Evolutionary conservation across 2,113 vertebrate genomes (phyloP).

Genomic region (Hippopotamus amphibius): DNA sequence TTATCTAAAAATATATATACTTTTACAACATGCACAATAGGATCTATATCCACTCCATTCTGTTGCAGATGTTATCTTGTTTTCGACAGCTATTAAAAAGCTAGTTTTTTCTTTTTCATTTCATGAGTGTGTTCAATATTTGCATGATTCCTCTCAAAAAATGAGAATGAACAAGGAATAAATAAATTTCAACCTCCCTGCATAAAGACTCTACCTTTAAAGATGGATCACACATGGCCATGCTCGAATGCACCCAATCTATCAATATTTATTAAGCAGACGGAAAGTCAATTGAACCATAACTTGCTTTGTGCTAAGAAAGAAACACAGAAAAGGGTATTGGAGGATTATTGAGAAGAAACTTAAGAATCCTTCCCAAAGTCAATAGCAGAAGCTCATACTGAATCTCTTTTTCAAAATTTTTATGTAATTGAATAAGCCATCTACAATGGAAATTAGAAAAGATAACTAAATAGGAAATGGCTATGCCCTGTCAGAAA

Average conservation of each 20-base stretch:
- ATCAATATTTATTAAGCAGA: slow-evolving; percentile 88
- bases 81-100: slow-evolving; percentile 65
- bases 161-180: slow-evolving; percentile 80
- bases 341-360: slow-evolving; percentile 66
- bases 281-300: slow-evolving; percentile 85
- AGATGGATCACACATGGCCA: slow-evolving; percentile 82
- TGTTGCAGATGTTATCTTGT: background rate
- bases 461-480: slow-evolving; percentile 58
- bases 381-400: slow-evolving; percentile 69
- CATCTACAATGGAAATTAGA: slow-evolving; percentile 41
- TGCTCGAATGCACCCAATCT: slow-evolving; percentile 81
- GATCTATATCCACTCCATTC: background rate
- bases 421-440: slow-evolving; percentile 69
- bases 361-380: slow-evolving; percentile 45
- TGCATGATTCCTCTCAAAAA: slow-evolving; percentile 79
- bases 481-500: slow-evolving; percentile 18
- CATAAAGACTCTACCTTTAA: slow-evolving; percentile 82
- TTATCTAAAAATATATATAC: slow-evolving; percentile 63
- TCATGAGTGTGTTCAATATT: slow-evolving; percentile 74
- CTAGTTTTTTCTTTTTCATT: slow-evolving; percentile 65
- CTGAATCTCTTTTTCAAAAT: slow-evolving; percentile 51
- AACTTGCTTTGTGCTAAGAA: slow-evolving; percentile 81
- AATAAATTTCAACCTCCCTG: slow-evolving; percentile 82
- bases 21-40: background rate
- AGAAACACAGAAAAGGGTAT: slow-evolving; percentile 73